Evolutionary conservation across 2,797 vertebrate species (phyloP), one percentile per base, ranked within the genome.

Genomic region (Coccyzus lansbergi): DNA sequence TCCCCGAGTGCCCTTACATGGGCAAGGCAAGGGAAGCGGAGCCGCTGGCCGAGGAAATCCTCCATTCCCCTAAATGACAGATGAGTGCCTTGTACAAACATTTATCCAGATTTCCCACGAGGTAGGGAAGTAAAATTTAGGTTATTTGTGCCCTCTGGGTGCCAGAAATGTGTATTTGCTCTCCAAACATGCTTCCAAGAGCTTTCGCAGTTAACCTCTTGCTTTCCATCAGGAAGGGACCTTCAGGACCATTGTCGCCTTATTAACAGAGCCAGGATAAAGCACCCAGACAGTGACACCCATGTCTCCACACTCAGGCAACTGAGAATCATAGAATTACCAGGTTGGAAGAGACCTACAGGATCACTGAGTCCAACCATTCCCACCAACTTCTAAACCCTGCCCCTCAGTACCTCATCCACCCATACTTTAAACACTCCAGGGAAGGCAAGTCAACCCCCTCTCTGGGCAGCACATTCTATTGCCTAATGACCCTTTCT

Each of bases 1-100:
- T 67, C 12, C 63, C 88, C 7, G 24, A 3, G 89, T 96, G 93
- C 56, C 97, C 95, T 93, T 97, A 97, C 95, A 97, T 97, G 96
- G 97, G 78, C 97, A 96, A 68, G 78, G 89, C 77, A 5, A 38
- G 7, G 92, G 91, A 86, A 83, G 84, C 26, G 5, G 11, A 42
- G 80, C 62, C 13, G 34, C 85, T 25, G 82, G 34, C 82, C 44
- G 0, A 31, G 71, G 83, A 59, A 92, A 78, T 52, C 86, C 58
- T 72, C 3, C 34, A 10, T 7, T 75, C 40, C 75, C 86, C 72
- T 7, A 62, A 84, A 58, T n/a, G 77, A 92, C 69, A 0, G 70
- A 8, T 90, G 24, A 71, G 78, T 51, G 63, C 64, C 64, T 67
- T 52, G n/a, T 6, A 53, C 42, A 93, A 95, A 92, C 91, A 92